Evolutionary conservation across 2,888 invertebrate species (phyloP).

Genomic region (Mystacides longicornis): DNA sequence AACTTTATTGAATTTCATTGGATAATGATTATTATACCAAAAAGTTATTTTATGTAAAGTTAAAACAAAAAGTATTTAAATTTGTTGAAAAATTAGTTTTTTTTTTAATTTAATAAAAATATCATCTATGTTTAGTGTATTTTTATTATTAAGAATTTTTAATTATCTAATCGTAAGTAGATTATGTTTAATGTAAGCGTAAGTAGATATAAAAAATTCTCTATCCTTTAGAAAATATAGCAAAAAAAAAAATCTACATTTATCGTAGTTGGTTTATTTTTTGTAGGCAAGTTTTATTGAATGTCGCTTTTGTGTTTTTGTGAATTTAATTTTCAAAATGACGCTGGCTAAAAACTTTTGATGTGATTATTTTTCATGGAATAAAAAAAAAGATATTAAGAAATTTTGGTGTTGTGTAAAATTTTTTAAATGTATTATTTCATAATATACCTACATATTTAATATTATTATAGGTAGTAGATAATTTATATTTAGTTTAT

Average conservation of each 20-base stretch:
- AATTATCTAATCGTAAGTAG: no score
- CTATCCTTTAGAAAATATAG: background rate
- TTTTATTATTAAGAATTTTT: no score
- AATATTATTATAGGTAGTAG: background rate
- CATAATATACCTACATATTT: conserved; percentile 3
- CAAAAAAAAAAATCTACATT: no score
- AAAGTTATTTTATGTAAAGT: no score
- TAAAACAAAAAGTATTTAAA: no score
- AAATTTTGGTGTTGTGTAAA: conserved; percentile 25
- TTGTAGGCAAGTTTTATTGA: conserved; percentile 11
- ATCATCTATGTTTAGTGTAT: background rate
- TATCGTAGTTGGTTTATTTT: conserved; percentile 18
- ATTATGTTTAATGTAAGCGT: no score
- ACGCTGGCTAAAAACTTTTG: conserved; percentile 13
- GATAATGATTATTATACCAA: no score
- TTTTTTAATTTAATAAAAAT: background rate
- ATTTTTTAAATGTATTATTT: conserved; percentile 10
- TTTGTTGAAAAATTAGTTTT: no score
- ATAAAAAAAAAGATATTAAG: conserved; percentile 14
- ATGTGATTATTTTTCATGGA: conserved; percentile 24
- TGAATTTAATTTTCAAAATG: background rate
- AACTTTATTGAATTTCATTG: no score
- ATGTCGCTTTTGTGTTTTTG: conserved; percentile 4
- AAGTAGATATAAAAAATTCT: no score
- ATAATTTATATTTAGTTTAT: background rate